Evolutionary conservation across 2,888 invertebrate species (phyloP).

Genomic region (Drosophila pegasa): DNA sequence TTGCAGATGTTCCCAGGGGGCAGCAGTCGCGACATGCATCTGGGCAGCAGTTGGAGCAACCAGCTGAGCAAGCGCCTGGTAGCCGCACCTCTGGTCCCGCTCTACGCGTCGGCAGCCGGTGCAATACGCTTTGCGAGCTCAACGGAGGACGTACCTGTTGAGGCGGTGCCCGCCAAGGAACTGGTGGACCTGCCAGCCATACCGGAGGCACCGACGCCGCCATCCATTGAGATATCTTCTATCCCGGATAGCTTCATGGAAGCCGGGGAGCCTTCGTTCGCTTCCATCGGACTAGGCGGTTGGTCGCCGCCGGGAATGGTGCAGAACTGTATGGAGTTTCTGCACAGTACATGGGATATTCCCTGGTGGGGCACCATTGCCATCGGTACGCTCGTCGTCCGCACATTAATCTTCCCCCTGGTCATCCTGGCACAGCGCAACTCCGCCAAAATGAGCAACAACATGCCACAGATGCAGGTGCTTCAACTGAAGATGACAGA

Average conservation of each 20-base stretch:
- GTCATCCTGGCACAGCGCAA: conserved; percentile 93
- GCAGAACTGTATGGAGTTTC: conserved; percentile 91
- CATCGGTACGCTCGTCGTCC: conserved; percentile 91
- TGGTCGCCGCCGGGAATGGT: conserved; percentile 93
- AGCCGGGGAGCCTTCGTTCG: conserved; percentile 91
- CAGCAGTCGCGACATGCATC: conserved; percentile 69
- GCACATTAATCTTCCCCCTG: conserved; percentile 92
- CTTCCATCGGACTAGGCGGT: conserved; percentile 93
- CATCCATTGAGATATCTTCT: conserved; percentile 29
- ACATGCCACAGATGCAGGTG: conserved; percentile 93
- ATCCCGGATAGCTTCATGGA: conserved; percentile 9
- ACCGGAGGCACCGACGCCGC: conserved; percentile 79
- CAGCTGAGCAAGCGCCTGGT: conserved; percentile 1
- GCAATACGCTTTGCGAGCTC: conserved; percentile 76
- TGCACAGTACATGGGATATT: conserved; percentile 92
- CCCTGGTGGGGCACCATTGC: conserved; percentile 98
- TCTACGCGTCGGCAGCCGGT: conserved; percentile 28
- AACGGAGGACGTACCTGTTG: conserved; percentile 30
- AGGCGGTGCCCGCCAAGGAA: conserved; percentile 40
- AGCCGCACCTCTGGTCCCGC: conserved; percentile 22
- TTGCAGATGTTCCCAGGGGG: conserved; percentile 30
- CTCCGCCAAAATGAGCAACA: conserved; percentile 92
- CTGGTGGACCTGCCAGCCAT: conserved; percentile 71
- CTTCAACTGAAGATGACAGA: conserved; percentile 94
- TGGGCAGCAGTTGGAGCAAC: conserved; percentile 45